These are phyloP conservation scores for Poecilia picta DNA, from an alignment of 2,797 vertebrate species.

Conservation along the genomic window DNA sequence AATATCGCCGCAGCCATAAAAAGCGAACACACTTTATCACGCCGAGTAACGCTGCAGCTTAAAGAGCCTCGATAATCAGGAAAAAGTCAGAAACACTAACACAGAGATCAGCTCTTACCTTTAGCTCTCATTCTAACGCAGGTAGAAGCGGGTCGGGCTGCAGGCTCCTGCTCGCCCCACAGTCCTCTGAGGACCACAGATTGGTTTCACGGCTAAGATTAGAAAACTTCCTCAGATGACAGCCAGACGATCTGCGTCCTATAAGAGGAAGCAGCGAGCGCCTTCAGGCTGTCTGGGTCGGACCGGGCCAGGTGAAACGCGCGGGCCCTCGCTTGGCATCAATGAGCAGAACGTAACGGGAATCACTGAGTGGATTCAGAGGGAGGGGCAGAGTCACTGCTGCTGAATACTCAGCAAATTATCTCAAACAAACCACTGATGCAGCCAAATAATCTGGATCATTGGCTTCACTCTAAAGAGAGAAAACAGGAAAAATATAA, in stretches of 20 bases:
- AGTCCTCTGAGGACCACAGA: slow-evolving; percentile 30
- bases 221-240: slow-evolving; percentile 83
- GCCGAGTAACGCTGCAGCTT: neutral
- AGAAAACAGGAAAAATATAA: neutral
- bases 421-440: neutral
- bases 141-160: slow-evolving; percentile 54
- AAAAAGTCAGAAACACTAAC: neutral
- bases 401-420: neutral
- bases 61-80: neutral
- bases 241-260: slow-evolving; percentile 76
- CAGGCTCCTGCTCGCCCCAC: slow-evolving; percentile 38
- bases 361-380: neutral
- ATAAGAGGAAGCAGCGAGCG: slow-evolving; percentile 76
- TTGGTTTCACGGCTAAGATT: slow-evolving; percentile 82
- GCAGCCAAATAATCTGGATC: neutral
- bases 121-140: slow-evolving; percentile 75
- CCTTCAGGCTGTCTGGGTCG: slow-evolving; percentile 47
- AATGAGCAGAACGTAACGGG: neutral
- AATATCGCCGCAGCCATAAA: neutral
- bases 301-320: slow-evolving; percentile 55
- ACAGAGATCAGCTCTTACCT: slow-evolving; percentile 65
- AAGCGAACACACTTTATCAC: neutral
- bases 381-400: neutral
- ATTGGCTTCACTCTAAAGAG: neutral
- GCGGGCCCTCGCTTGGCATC: too few relatives aligned